Conservation (phyloP, 2,888 invertebrate species). For the Epinotia brunnichana region DNA sequence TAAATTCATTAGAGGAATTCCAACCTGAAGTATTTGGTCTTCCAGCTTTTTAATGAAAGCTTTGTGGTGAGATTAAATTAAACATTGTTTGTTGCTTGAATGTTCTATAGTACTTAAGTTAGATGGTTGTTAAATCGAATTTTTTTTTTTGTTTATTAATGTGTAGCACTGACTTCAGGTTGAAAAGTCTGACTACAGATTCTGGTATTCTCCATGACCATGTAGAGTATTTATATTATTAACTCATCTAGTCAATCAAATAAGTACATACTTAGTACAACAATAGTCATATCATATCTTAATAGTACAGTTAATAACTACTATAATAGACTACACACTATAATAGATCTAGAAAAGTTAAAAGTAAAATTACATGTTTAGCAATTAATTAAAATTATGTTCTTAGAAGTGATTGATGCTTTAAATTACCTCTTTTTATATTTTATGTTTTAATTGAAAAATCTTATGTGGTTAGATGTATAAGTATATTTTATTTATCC, state of each 20-base stretch:
- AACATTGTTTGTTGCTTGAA: neutral
- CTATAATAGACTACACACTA: neutral
- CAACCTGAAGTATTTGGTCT: conserved; percentile 92
- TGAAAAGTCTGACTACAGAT: neutral
- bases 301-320: neutral
- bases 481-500: conserved; percentile 13
- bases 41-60: conserved; percentile 74
- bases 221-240: neutral
- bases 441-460: neutral
- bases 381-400: neutral
- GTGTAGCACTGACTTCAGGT: neutral
- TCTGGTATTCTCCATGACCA: neutral
- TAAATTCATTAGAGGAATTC: conserved; percentile 90
- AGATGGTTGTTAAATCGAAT: conserved; percentile 17
- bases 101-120: conserved; percentile 37
- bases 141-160: neutral
- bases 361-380: neutral
- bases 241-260: conserved; percentile 18
- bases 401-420: neutral
- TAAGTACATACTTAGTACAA: neutral
- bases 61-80: conserved; percentile 16
- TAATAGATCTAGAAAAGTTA: neutral
- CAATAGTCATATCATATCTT: neutral
- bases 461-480: neutral
- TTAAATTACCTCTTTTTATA: neutral